Conservation (phyloP, 1,140 invertebrate species). For the Brachionus paranguensis region DNA sequence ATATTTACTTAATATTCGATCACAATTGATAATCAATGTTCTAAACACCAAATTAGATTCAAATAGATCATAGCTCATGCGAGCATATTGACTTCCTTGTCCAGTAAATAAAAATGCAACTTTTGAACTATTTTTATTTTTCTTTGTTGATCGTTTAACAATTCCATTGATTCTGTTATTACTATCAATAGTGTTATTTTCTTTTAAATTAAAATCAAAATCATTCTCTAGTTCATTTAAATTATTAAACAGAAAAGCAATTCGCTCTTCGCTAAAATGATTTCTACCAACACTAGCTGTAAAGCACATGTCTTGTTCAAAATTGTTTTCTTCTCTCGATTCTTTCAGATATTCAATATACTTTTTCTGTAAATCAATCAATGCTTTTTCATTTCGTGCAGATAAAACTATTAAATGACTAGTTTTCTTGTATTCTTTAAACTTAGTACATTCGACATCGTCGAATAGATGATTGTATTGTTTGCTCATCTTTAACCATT, state of each 20-base stretch:
- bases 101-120: background rate
- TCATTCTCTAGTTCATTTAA: background rate
- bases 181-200: background rate
- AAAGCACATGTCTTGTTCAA: background rate
- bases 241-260: background rate
- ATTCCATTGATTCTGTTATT: background rate
- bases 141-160: background rate
- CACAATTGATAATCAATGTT: background rate
- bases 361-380: background rate
- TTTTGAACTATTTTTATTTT: background rate
- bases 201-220: too few species aligned
- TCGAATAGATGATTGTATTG: background rate
- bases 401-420: background rate
- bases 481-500: background rate
- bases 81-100: background rate
- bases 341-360: background rate
- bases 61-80: background rate
- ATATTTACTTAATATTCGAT: background rate
- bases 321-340: background rate
- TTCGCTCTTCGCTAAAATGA: background rate
- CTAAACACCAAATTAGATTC: background rate
- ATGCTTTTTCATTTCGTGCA: background rate
- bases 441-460: background rate
- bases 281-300: background rate
- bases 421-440: background rate